Evolutionary conservation across 2,888 invertebrate genomes (phyloP).

Genomic region (Heterodera filipjevi): DNA sequence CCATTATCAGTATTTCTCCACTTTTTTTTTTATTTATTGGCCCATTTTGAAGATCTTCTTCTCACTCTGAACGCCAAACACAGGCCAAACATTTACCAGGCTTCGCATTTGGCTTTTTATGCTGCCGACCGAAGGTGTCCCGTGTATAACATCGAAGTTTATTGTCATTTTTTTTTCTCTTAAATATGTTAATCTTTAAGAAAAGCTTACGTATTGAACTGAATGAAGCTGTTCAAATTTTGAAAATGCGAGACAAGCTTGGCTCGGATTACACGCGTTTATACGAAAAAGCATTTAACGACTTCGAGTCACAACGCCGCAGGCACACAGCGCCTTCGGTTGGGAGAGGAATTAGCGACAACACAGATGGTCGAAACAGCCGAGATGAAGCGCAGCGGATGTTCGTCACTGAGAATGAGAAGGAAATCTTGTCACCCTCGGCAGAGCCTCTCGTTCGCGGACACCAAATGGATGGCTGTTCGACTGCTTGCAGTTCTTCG

Average conservation of each 20-base stretch:
- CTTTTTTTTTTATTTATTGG: slow-evolving; percentile 1
- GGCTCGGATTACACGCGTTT: slow-evolving; percentile 46
- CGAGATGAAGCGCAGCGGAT: not conserved
- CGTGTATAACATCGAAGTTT: slow-evolving; percentile 69
- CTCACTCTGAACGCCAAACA: slow-evolving; percentile 81
- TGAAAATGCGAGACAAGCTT: slow-evolving; percentile 43
- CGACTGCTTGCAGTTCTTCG: not conserved
- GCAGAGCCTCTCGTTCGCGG: not conserved
- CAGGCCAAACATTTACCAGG: slow-evolving; percentile 79
- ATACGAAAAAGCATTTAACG: slow-evolving; percentile 48
- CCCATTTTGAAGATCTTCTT: slow-evolving; percentile 77
- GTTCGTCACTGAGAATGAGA: not conserved
- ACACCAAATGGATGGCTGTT: not conserved
- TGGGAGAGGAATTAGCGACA: not conserved
- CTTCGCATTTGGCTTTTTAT: slow-evolving; percentile 67
- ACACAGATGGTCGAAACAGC: not conserved
- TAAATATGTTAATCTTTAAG: slow-evolving; percentile 13
- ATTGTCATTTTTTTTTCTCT: slow-evolving; percentile 32
- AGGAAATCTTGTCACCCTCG: no score
- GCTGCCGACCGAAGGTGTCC: slow-evolving; percentile 66
- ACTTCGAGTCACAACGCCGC: slow-evolving; percentile 39
- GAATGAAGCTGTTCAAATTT: slow-evolving; percentile 43
- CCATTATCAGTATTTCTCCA: slow-evolving; percentile 73
- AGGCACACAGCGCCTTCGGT: slow-evolving; percentile 21
- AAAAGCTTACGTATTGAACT: slow-evolving; percentile 45